Evolutionary conservation across 2,888 invertebrate genomes (phyloP).

Genomic region (Calameuta idolon): DNA sequence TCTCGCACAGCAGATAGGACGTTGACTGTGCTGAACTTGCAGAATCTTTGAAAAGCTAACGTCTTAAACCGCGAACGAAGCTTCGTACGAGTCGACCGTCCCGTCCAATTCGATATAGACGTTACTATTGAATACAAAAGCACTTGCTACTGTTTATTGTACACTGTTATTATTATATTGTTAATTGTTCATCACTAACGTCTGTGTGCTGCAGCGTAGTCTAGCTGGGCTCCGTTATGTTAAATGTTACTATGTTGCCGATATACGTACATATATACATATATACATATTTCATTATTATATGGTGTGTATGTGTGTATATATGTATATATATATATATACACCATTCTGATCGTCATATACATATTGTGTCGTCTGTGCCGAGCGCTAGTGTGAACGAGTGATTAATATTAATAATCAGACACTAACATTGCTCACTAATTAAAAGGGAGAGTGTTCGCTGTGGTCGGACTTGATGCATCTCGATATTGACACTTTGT

Average conservation of each 20-base stretch:
- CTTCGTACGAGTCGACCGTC: background rate
- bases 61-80: background rate
- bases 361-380: slow-evolving; percentile 23
- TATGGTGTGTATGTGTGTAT: slow-evolving; percentile 2
- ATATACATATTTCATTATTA: slow-evolving; percentile 13
- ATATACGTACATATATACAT: slow-evolving; percentile 11
- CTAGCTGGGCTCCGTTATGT: slow-evolving; percentile 19
- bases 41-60: background rate
- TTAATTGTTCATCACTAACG: slow-evolving; percentile 26
- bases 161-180: slow-evolving; percentile 10
- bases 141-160: background rate
- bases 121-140: background rate
- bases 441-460: background rate
- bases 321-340: slow-evolving; percentile 14
- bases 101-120: background rate
- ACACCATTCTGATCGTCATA: slow-evolving; percentile 13
- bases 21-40: background rate
- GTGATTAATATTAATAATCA: slow-evolving; percentile 16
- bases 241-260: slow-evolving; percentile 5
- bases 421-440: slow-evolving; percentile 18
- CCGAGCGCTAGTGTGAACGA: slow-evolving; percentile 20
- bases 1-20: background rate
- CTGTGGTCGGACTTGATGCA: background rate
- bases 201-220: slow-evolving; percentile 28
- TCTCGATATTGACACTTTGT: background rate